Conservation (phyloP, 2,113 vertebrate genomes). For the Oreochromis niloticus region DNA sequence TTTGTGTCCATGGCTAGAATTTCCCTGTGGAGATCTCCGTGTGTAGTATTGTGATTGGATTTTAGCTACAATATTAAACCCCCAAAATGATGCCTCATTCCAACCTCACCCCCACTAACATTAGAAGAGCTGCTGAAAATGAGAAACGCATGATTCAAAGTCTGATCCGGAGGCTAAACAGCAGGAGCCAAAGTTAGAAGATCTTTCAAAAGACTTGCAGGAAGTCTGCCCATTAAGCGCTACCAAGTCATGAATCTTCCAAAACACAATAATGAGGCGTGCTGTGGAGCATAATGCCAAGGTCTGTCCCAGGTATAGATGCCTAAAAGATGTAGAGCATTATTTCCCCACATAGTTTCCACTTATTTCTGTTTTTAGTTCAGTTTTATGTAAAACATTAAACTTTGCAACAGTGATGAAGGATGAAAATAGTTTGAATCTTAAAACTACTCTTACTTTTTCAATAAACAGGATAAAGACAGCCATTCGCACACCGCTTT, state of each 20-base stretch:
- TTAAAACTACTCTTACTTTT: background rate
- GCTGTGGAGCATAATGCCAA: background rate
- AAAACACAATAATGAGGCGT: background rate
- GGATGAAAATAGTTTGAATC: background rate
- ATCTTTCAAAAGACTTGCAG: background rate
- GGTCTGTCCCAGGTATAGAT: background rate
- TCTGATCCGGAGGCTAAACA: background rate
- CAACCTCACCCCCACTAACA: background rate
- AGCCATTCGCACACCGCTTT: rapidly evolving
- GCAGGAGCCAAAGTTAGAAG: background rate
- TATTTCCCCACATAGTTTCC: background rate
- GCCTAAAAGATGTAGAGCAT: background rate
- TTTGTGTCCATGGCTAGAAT: background rate
- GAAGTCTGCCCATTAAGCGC: background rate
- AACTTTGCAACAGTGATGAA: background rate
- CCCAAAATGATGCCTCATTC: background rate
- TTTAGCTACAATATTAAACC: background rate
- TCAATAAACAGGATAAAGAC: background rate
- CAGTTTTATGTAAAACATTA: background rate
- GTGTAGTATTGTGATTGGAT: background rate
- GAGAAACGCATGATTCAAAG: background rate
- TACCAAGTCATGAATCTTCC: background rate
- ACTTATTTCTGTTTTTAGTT: background rate
- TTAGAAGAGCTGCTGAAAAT: background rate
- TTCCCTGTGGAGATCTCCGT: background rate